phyloP scores from a whole-genome alignment of 1,140 invertebrate species.

The Adoxophyes honmai region DNA sequence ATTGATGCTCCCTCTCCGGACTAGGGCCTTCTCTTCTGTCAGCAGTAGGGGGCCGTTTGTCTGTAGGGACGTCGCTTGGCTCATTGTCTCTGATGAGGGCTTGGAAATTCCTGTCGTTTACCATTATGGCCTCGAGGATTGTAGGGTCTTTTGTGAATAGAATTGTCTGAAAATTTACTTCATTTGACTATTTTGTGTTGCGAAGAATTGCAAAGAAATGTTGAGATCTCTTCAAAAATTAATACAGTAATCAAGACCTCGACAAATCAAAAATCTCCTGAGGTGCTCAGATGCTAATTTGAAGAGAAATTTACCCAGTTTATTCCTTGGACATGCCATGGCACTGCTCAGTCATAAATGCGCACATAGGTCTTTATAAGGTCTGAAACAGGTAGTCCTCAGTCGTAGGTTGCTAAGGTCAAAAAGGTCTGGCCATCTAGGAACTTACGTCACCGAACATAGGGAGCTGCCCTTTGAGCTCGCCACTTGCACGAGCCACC shows the following conservation, averaged over 20 bases:
- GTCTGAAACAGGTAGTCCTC: too few relatives aligned
- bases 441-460: constrained; percentile 88
- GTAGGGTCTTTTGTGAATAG: constrained; percentile 87
- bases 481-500: constrained; percentile 86
- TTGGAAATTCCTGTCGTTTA: constrained; percentile 84
- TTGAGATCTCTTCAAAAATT: too few relatives aligned
- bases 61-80: constrained; percentile 35
- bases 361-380: too few relatives aligned
- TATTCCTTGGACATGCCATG: too few relatives aligned
- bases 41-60: constrained; percentile 79
- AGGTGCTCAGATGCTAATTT: too few relatives aligned
- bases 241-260: too few relatives aligned
- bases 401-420: too few relatives aligned
- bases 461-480: constrained; percentile 82
- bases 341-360: too few relatives aligned
- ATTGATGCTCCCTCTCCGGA: constrained; percentile 26
- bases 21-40: constrained; percentile 46
- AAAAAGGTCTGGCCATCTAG: too few relatives aligned
- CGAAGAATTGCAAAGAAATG: too few relatives aligned
- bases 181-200: not conserved
- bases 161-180: constrained; percentile 82
- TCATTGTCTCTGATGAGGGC: constrained; percentile 69
- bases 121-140: constrained; percentile 85
- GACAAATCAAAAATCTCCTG: too few relatives aligned
- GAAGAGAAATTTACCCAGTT: too few relatives aligned